A percentile compares a stretch with the other conserved stretches of the same genome.
phyloP scores from a whole-genome alignment of 2,113 vertebrate species.

The Naja naja region DNA sequence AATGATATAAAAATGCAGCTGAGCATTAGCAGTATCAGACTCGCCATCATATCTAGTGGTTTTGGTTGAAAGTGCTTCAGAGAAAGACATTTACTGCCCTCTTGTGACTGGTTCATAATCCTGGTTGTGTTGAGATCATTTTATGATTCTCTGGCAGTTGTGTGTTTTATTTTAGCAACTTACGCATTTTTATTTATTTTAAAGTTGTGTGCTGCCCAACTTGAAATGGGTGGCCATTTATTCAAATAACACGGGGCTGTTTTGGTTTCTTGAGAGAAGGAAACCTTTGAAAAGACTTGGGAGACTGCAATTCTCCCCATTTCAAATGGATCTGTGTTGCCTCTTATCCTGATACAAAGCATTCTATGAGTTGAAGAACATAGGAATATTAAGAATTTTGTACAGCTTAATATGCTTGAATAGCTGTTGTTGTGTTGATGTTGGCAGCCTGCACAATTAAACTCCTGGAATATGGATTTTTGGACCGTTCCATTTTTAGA shows the following conservation, averaged over 20 bases:
- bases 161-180: not conserved
- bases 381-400: not conserved
- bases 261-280: not conserved
- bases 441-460: not conserved
- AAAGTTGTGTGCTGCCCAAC: not conserved
- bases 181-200: not conserved
- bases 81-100: slow-evolving; percentile 20
- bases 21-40: not conserved
- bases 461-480: not conserved
- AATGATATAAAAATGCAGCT: not conserved
- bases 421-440: not conserved
- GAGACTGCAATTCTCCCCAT: not conserved
- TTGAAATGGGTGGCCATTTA: not conserved
- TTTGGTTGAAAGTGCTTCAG: not conserved
- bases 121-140: not conserved
- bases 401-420: not conserved
- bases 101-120: not conserved
- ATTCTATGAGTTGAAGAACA: not conserved
- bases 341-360: not conserved
- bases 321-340: not conserved
- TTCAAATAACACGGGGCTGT: not conserved
- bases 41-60: not conserved
- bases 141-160: not conserved
- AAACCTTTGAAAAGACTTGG: not conserved
- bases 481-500: not conserved